These are phyloP conservation scores for Heliconius ismenius DNA, from an alignment of 2,888 invertebrate species.

Conservation along the genomic window DNA sequence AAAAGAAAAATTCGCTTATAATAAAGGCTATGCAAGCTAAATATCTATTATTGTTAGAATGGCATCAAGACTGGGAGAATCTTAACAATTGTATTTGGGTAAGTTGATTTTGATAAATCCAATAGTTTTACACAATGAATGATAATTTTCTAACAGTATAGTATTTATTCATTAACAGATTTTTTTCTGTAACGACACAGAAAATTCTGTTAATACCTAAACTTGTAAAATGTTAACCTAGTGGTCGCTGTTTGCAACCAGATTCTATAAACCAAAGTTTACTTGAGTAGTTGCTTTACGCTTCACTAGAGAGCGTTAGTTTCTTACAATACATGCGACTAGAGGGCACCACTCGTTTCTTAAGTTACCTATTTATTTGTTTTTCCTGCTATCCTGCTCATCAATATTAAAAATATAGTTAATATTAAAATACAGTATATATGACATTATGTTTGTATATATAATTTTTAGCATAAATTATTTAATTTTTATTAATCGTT, in stretches of 20 bases:
- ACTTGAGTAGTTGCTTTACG: not conserved
- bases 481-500: not conserved
- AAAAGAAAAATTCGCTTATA: not conserved
- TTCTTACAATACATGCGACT: not conserved
- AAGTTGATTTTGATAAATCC: slow-evolving; percentile 43
- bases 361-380: not conserved
- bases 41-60: slow-evolving; percentile 63
- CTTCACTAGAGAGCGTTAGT: slow-evolving; percentile 1
- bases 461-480: not conserved
- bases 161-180: not conserved
- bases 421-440: not conserved
- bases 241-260: not conserved
- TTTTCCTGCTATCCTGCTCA: not conserved
- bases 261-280: too few species aligned
- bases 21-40: slow-evolving; percentile 51
- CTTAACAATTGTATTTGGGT: slow-evolving; percentile 73
- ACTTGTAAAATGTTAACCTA: not conserved
- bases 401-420: not conserved
- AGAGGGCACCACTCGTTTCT: not conserved
- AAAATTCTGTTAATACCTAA: too few species aligned
- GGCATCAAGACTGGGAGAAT: slow-evolving; percentile 71
- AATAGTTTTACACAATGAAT: not conserved
- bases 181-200: not conserved
- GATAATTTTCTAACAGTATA: not conserved
- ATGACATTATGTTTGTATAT: not conserved